Conservation (phyloP, 2,113 vertebrate species). For the Chaenocephalus aceratus region DNA sequence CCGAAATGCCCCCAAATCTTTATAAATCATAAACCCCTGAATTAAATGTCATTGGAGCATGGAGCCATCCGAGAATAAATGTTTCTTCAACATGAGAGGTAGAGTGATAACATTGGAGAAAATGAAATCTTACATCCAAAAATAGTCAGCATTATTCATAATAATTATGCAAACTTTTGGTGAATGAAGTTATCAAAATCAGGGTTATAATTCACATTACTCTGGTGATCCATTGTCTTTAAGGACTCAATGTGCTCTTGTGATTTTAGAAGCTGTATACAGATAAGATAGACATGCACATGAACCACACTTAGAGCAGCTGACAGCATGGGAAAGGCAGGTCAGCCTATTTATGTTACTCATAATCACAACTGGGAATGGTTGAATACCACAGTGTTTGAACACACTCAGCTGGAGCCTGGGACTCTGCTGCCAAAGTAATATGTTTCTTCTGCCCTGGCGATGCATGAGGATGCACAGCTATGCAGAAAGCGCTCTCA, state of each 20-base stretch:
- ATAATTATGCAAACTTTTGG: conserved; percentile 15
- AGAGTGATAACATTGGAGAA: conserved; percentile 11
- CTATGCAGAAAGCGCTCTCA: not conserved
- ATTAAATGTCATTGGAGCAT: conserved; percentile 60
- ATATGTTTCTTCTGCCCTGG: not conserved
- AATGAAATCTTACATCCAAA: not conserved
- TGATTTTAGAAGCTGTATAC: conserved; percentile 2
- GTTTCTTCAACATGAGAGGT: conserved; percentile 33
- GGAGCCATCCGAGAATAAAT: conserved; percentile 23
- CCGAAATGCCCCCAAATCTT: conserved; percentile 46
- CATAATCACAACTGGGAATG: conserved; percentile 31
- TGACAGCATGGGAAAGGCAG: conserved; percentile 5
- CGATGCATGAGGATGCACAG: not conserved
- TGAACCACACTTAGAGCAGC: not conserved
- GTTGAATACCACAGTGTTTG: conserved; percentile 28
- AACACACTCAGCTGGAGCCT: conserved; percentile 1
- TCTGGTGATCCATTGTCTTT: not conserved
- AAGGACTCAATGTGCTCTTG: not conserved
- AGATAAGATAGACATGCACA: not conserved
- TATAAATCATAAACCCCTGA: conserved; percentile 51
- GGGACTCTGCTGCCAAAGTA: not conserved
- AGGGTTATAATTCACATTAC: not conserved
- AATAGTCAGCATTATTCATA: not conserved
- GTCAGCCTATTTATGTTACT: conserved; percentile 9
- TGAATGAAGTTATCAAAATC: not conserved